Percentiles rank a stretch among this genome's conserved stretches.
Evolutionary conservation across 1,140 invertebrate species (phyloP).

Genomic region (Listronotus oregonensis): DNA sequence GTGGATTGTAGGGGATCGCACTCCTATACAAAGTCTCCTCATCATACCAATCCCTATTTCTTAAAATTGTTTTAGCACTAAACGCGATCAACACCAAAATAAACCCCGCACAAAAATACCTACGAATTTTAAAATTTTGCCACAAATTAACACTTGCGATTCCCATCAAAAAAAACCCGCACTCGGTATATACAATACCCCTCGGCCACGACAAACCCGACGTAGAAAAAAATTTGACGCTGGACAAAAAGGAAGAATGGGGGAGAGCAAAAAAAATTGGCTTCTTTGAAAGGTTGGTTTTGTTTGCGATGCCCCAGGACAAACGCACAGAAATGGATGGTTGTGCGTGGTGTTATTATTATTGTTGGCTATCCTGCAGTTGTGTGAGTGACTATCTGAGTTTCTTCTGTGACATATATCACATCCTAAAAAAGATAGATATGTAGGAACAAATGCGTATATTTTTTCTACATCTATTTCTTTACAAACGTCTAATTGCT

Average conservation of each 20-base stretch:
- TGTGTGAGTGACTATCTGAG: constrained; percentile 61
- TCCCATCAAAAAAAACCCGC: constrained; percentile 88
- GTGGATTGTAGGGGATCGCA: constrained; percentile 90
- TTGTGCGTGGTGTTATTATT: constrained; percentile 57
- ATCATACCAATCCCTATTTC: constrained; percentile 90
- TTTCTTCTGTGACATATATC: constrained; percentile 60
- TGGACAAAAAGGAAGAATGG: constrained; percentile 90
- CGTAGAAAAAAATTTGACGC: constrained; percentile 95
- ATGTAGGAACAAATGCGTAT: too few species aligned
- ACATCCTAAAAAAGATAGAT: constrained; percentile 53
- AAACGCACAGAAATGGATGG: constrained; percentile 34
- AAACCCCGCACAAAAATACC: constrained; percentile 59
- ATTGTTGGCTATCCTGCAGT: constrained; percentile 62
- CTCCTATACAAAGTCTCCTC: constrained; percentile 93
- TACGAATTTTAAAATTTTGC: constrained; percentile 53
- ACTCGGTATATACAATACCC: constrained; percentile 91
- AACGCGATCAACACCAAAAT: constrained; percentile 71
- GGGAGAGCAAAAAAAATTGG: constrained; percentile 70
- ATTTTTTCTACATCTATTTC: too few species aligned
- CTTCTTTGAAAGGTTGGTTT: constrained; percentile 40
- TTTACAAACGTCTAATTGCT: too few species aligned
- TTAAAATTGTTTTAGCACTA: constrained; percentile 74
- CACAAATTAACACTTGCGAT: constrained; percentile 68
- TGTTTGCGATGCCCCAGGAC: background rate
- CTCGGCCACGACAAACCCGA: constrained; percentile 96